Percentiles rank a stretch among this genome's conserved stretches.
phyloP scores from a whole-genome alignment of 2,888 invertebrate species.

The Troides aeacus region DNA sequence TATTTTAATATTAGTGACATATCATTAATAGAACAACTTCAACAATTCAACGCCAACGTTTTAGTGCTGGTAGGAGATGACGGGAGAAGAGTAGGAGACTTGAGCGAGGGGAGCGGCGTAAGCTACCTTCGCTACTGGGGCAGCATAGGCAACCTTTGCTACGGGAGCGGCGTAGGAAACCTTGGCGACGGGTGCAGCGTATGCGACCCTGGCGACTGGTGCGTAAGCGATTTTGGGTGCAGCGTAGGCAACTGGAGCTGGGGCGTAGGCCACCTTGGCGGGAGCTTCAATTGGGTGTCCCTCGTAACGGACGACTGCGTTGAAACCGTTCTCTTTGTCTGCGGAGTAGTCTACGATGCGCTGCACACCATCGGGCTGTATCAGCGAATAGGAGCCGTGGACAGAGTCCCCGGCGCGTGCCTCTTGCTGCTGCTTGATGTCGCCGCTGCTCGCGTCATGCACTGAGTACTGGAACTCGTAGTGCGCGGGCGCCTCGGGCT shows the following conservation, averaged over 20 bases:
- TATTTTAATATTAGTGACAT: conserved; percentile 29
- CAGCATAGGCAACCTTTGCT: conserved; percentile 34
- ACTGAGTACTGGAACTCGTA: conserved; percentile 72
- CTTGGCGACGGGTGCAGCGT: conserved; percentile 43
- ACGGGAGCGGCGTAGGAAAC: conserved; percentile 44
- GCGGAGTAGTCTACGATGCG: conserved; percentile 73
- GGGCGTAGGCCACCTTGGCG: conserved; percentile 38
- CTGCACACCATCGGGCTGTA: conserved; percentile 70
- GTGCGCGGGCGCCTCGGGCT: conserved; percentile 61
- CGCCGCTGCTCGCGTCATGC: conserved; percentile 67
- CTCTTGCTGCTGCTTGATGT: conserved; percentile 72
- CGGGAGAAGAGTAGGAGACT: conserved; percentile 62
- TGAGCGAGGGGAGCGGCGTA: conserved; percentile 46
- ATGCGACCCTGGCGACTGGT: conserved; percentile 45
- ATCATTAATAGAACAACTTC: conserved; percentile 29
- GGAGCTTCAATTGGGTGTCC: conserved; percentile 52
- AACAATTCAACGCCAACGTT: conserved; percentile 30
- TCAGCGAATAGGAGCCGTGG: conserved; percentile 70
- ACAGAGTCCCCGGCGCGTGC: conserved; percentile 65
- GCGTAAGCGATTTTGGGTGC: conserved; percentile 46
- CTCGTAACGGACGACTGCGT: conserved; percentile 70
- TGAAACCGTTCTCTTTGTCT: conserved; percentile 68
- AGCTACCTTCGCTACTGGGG: conserved; percentile 35
- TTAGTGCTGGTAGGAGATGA: conserved; percentile 67
- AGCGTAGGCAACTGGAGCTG: conserved; percentile 42